Evolutionary conservation across 1,140 invertebrate species (phyloP), one percentile per base, ranked within the genome.

Genomic region (Scaptomyza montana): DNA sequence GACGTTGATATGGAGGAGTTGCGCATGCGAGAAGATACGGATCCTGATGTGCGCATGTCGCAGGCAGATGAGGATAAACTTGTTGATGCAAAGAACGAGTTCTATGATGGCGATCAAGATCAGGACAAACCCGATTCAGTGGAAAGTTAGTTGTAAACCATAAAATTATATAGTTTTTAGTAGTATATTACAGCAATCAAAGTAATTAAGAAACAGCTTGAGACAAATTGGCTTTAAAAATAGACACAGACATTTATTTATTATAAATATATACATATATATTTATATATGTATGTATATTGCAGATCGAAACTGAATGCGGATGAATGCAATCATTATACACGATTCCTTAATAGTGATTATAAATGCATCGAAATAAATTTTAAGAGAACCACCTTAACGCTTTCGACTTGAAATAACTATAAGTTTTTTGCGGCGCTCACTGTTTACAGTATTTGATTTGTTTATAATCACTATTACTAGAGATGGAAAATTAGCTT

Each of bases 11-110:
- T 94, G 0, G 94, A 95, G 36, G 96, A 96, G 61, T 93, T 94
- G 64, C 94, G 94, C 50, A 93, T 94, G 21, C 67, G 41, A 70
- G 95, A 96, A 5, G 95, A 96, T 67, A 95, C 96, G 0, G 96
- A 98, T 92, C 96, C 96, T 2, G 97, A 98, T 82, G 94, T 96
- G 0, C 93, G 96, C 56, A 95, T 97, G 64, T 95, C 95, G 78
- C 94, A 96, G 69, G 94, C 95, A 19, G 96, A 98, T 55, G 94
- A 96, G 1, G 97, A 98, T 90, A 96, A 96, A 91, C 95, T 96
- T 87, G 94, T 98, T 1, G 97, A 98, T 67, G 94, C 96, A 3
- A 95, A 95, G 67, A 98, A 98, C 92, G 98, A 99, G 93, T 99
- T 97, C 93, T 99, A 96, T 90, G 96, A 98, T 78, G 97, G 97